Evolutionary conservation across 2,113 vertebrate genomes (phyloP), one percentile per base, ranked within the genome.

Genomic region (Colinus virginianus): DNA sequence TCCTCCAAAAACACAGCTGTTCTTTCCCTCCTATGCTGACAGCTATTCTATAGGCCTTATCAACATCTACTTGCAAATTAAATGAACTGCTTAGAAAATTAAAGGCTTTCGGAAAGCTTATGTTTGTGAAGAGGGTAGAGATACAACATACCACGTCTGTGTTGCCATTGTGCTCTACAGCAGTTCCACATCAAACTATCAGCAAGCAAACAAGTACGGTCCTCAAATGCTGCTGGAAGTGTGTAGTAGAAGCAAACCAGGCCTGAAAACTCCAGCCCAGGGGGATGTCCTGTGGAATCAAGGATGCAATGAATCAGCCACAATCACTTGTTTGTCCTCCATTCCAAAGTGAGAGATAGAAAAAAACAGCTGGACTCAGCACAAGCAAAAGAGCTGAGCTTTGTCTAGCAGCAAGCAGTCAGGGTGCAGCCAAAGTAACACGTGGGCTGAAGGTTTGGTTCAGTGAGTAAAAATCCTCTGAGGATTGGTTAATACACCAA

Each of bases 361-460:
- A 23, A 48, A 9, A 63, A 55, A 3, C 4, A 79, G 17, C 13
- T 59, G 23, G 28, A 69, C 74, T 87, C 1, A 4, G 7, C 30
- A 48, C 2, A 2, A 48, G 6, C 3, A 48, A 12, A 68, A 19
- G 3, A 0, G 0, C 15, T 40, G 26, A 14, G 34, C 22, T 61
- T 72, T 36, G 30, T 64, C 36, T 38, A 38, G 12, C 6, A 82
- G 26, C n/a, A 14, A 25, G 12, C 1, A 4, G 38, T 34, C 21
- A 36, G 9, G 14, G 9, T 51, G 26, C 58, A 42, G 26, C 7
- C 16, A 67, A 75, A 82, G 49, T 71, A 42, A 34, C 28, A 5
- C 10, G 13, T 1, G 10, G 14, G 0, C 13, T 63, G 23, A 55
- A 7, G 28, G 40, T 49, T 4, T 84, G 78, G 67, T 46, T 59